Base-by-base conservation (phyloP, 2,888 invertebrate genomes). In the Girardia tigrina region DNA sequence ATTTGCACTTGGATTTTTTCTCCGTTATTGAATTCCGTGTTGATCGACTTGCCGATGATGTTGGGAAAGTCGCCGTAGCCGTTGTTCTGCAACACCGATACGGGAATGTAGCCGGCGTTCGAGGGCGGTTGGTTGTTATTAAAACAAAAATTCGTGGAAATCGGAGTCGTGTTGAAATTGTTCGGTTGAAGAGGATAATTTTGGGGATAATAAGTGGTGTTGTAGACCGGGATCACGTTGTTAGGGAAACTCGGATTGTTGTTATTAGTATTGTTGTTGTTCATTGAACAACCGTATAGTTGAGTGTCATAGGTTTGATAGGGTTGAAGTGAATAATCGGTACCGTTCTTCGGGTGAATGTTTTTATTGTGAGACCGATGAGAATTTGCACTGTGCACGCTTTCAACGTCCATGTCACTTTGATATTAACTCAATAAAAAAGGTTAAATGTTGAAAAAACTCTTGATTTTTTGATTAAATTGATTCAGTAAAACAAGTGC, bases 291-390 rank as follows among this genome's bases (percentile, higher is more conserved):
- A 2, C 56, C 56, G 23, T 56, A 56, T 56, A 56, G 23, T 56
- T 56, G 56, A 56, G 56, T 20, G 23, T 56, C 56, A 56, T 56
- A 56, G 4, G 56, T 56, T 56, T 56, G 56, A 56, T 56, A 56
- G 23, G 56, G 56, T 16, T 56, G 56, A n/a, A 56, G n/a, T 8
- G 56, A 56, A 56, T 20, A 56, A 56, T 56, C 56, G n/a, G 56
- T 2, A 8, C 56, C 56, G 23, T 56, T 56, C 23, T 56, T 56
- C n/a, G 23, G 4, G 23, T 56, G 56, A 56, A 56, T 56, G n/a
- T 56, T 56, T n/a, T 56, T 56, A 23, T 56, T 56, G 23, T 56
- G 56, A 56, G 56, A 56, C n/a, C 56, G n/a, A n/a, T 56, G 56
- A 20, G 56, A 56, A 56, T 56, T 56, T 2, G 56, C n/a, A 56